Evolutionary conservation across 2,797 vertebrate species (phyloP), one percentile per base, ranked within the genome.

Genomic region (Bradypodion ventrale): DNA sequence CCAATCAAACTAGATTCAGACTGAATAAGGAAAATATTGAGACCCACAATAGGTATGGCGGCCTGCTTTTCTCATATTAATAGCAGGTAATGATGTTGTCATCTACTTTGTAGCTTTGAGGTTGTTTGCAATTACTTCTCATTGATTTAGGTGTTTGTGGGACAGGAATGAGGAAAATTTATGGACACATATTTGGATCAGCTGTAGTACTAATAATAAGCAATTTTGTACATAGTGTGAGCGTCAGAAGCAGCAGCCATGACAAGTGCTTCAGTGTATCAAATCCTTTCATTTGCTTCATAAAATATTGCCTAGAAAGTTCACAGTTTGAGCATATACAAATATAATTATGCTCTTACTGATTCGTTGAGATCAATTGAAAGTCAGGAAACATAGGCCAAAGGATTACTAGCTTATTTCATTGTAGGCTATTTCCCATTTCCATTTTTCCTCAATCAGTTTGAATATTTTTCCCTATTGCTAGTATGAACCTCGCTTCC

Each of bases 191-290:
- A 37, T 82, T 63, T 83, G 90, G 44, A 78, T 10, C 62, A 21
- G 7, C 9, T 7, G 1, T 32, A 23, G 2, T 62, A 1, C 74
- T 81, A 85, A 23, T 82, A 72, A 68, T 62, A 19, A 69, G 16
- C 5, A 1, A 37, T 74, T 75, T 69, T 70, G 1, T 23, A 74
- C 40, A n/a, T n/a, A 6, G 25, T 7, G 69, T 82, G 80, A 90
- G 49, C 32, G 62, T 87, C 63, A 69, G 60, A 84, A 87, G 79
- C 5, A 87, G 84, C 89, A 90, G 92, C 90, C 75, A 90, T 85
- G 63, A 19, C 85, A 93, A 91, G 91, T 94, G 90, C 87, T 85
- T 94, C 75, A 10, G 72, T 87, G 83, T 94, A 92, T 89, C 89
- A 90, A 90, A 84, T 63, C 79, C 80, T 85, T 87, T 82, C 90